A percentile compares a stretch with the other conserved stretches of the same genome.
phyloP scores from a whole-genome alignment of 1,140 invertebrate genomes.

The Thalassaphorura encarpata region DNA sequence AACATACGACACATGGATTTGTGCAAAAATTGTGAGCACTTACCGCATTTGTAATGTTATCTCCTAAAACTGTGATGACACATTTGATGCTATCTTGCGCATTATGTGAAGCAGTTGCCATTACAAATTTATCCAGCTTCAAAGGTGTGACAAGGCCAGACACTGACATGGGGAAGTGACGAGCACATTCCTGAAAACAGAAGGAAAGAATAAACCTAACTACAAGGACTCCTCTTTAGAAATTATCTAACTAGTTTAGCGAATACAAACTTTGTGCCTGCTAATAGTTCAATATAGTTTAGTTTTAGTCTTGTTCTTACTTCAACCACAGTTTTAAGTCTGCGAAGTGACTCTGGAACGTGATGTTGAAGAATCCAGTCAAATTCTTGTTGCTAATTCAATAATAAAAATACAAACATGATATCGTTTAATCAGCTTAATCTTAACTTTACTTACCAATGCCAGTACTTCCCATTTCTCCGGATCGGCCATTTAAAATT shows the following conservation, averaged over 20 bases:
- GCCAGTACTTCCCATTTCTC: conserved; percentile 74
- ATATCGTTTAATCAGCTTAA: neutral
- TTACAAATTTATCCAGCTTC: conserved; percentile 80
- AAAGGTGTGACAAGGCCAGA: conserved; percentile 62
- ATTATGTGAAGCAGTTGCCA: conserved; percentile 51
- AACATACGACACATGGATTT: too few relatives aligned
- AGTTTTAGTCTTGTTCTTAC: too few relatives aligned
- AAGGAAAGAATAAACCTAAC: too few relatives aligned
- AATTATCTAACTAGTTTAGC: too few relatives aligned
- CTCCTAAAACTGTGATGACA: conserved; percentile 74
- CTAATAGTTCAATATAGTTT: too few relatives aligned
- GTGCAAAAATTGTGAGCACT: too few relatives aligned
- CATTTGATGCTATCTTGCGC: conserved; percentile 81
- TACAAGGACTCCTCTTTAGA: too few relatives aligned
- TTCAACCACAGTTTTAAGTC: conserved; percentile 69
- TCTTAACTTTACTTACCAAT: conserved; percentile 52
- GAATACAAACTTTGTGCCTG: too few relatives aligned
- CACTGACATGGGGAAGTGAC: conserved; percentile 68
- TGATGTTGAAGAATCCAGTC: conserved; percentile 84
- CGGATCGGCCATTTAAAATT: conserved; percentile 55
- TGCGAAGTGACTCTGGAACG: conserved; percentile 72
- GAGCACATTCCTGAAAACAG: conserved; percentile 62
- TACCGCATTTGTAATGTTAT: conserved; percentile 84
- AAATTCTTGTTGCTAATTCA: conserved; percentile 76
- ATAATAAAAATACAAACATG: neutral